These are phyloP conservation scores for Callithrix jacchus DNA, from an alignment of 2,113 vertebrate genomes.

Conservation along the genomic window DNA sequence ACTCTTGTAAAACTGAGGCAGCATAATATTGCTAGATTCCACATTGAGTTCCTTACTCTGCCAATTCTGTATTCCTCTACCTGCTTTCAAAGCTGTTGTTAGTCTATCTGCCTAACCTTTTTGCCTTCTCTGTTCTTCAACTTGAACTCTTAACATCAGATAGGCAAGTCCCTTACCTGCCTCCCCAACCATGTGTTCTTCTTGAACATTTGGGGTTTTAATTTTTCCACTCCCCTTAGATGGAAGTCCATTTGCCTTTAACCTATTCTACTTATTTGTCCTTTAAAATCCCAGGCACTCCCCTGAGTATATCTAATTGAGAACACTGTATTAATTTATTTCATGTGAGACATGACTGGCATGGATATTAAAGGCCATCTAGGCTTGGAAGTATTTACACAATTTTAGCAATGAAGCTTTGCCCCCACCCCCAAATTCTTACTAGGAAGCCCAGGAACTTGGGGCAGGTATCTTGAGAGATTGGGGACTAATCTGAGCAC, in stretches of 20 bases:
- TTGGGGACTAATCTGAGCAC: not conserved
- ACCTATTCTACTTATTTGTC: not conserved
- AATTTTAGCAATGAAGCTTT: not conserved
- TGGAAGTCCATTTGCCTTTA: slow-evolving; percentile 8
- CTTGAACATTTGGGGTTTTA: not conserved
- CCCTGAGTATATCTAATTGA: not conserved
- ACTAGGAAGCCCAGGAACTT: not conserved
- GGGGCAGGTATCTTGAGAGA: not conserved
- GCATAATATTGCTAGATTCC: not conserved
- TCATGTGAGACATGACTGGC: not conserved
- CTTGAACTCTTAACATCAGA: slow-evolving; percentile 8
- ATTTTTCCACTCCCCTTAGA: not conserved
- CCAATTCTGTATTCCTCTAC: not conserved
- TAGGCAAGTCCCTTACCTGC: not conserved
- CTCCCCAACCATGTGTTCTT: not conserved
- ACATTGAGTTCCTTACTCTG: not conserved
- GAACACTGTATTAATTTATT: not conserved
- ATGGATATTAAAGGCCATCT: not conserved
- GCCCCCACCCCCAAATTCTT: not conserved
- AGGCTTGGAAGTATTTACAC: slow-evolving; percentile 6
- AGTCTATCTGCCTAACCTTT: not conserved
- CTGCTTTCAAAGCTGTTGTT: not conserved
- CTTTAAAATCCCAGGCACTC: slow-evolving; percentile 18
- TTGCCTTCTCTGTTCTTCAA: not conserved
- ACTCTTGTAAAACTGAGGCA: not conserved